Percentiles rank a stretch among this genome's conserved stretches.
These are phyloP conservation scores for Acrocephalus kingi DNA, from an alignment of 2,113 vertebrate genomes.

Conservation along the genomic window DNA sequence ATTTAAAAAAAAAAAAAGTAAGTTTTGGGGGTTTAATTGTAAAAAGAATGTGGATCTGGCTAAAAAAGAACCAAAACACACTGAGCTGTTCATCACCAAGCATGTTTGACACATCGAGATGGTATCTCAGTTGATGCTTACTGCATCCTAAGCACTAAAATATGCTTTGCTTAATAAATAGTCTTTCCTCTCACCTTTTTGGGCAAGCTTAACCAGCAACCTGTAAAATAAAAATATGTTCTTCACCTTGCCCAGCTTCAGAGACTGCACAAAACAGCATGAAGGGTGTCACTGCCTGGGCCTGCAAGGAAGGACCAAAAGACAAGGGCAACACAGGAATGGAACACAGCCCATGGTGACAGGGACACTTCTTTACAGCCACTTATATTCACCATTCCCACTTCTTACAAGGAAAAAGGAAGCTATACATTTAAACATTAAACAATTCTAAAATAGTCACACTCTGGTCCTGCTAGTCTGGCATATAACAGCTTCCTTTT, in stretches of 20 bases:
- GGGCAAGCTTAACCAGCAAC: neutral
- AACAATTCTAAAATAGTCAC: neutral
- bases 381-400: neutral
- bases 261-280: neutral
- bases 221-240: neutral
- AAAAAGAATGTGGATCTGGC: neutral
- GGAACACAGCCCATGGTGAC: neutral
- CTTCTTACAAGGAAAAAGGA: neutral
- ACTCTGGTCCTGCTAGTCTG: neutral
- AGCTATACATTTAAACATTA: neutral
- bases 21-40: neutral
- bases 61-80: neutral
- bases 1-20: fast-evolving
- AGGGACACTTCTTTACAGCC: neutral
- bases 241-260: neutral
- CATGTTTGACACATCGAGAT: fast-evolving
- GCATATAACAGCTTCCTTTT: neutral
- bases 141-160: too few species aligned
- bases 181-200: neutral
- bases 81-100: neutral
- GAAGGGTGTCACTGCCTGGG: fast-evolving
- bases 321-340: neutral
- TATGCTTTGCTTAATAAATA: neutral
- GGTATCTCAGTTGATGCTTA: too few species aligned
- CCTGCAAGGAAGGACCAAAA: neutral